A percentile compares a stretch with the other conserved stretches of the same genome.
phyloP scores from a whole-genome alignment of 2,113 vertebrate genomes.

The Amphiprion percula region DNA sequence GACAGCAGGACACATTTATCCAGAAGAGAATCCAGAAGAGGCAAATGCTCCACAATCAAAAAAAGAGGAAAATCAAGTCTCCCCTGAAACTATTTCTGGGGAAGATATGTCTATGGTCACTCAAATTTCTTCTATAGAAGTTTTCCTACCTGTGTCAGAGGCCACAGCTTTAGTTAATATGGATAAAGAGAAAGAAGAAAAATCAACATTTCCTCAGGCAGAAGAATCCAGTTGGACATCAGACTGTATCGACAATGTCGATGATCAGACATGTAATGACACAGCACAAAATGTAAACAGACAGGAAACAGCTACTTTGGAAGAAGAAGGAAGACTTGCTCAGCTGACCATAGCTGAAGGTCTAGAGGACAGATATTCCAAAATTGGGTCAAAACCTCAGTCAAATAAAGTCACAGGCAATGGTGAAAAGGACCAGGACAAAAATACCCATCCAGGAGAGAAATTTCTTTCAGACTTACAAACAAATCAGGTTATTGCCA shows the following conservation, averaged over 20 bases:
- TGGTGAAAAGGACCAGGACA: neutral
- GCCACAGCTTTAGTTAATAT: neutral
- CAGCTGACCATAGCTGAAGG: neutral
- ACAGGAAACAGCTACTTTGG: neutral
- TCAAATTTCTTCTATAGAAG: neutral
- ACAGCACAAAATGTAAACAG: neutral
- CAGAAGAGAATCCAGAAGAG: neutral
- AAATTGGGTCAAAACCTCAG: neutral
- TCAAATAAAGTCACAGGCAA: slow-evolving; percentile 1
- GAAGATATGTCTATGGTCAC: too few relatives aligned
- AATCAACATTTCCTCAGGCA: neutral
- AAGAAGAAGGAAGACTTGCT: neutral
- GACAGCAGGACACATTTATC: neutral
- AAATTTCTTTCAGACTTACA: neutral
- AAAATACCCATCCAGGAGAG: neutral
- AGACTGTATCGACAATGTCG: neutral
- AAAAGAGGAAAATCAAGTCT: neutral
- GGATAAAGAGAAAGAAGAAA: slow-evolving; percentile 4
- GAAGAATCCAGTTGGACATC: neutral
- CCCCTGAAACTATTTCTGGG: neutral
- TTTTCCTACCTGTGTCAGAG: slow-evolving; percentile 4
- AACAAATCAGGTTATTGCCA: neutral
- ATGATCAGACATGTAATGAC: slow-evolving; percentile 1
- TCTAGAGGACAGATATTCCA: neutral
- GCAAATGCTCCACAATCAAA: neutral